phyloP scores from a whole-genome alignment of 2,113 vertebrate species.

The Otocyon megalotis region DNA sequence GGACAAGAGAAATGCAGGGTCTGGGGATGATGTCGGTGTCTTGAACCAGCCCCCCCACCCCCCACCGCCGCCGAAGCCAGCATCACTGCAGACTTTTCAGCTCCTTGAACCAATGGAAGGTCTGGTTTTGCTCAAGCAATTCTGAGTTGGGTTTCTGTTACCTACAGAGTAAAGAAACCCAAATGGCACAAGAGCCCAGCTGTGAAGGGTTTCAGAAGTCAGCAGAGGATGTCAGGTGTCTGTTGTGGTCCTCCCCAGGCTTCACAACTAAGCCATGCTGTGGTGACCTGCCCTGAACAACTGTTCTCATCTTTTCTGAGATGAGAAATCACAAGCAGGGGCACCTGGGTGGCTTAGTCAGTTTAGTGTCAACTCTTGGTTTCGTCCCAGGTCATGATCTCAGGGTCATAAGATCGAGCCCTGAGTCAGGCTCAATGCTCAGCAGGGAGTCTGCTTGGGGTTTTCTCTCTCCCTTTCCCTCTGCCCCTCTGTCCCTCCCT shows the following conservation, averaged over 20 bases:
- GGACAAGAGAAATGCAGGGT: neutral
- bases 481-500: too few species aligned
- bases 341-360: neutral
- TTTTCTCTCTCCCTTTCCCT: neutral
- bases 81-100: neutral
- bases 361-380: neutral
- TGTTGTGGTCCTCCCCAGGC: neutral
- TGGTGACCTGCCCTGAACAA: neutral
- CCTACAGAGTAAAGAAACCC: neutral
- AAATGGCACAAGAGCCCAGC: neutral
- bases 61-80: neutral
- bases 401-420: neutral
- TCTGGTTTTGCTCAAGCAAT: neutral
- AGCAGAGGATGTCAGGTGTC: too few species aligned
- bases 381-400: neutral
- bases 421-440: neutral
- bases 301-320: neutral
- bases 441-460: neutral
- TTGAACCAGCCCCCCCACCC: neutral
- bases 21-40: neutral
- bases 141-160: neutral
- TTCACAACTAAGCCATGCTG: too few species aligned
- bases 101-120: neutral
- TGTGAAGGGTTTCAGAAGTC: neutral
- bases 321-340: neutral